Evolutionary conservation across 1,140 invertebrate species (phyloP).

Genomic region (Reticulitermes speratus): DNA sequence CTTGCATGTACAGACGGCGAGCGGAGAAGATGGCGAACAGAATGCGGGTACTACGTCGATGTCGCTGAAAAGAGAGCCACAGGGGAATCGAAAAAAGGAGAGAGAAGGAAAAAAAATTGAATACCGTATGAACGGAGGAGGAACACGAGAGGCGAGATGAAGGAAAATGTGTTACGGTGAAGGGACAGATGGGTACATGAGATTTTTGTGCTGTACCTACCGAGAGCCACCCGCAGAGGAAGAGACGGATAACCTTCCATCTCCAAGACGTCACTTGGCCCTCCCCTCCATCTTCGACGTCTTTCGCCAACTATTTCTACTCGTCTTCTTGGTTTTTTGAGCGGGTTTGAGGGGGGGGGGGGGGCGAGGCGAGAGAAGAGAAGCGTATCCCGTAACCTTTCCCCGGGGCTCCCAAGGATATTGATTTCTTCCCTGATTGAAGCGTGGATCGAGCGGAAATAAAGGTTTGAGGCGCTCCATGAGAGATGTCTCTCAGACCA

Average conservation of each 20-base stretch:
- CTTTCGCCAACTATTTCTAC: neutral
- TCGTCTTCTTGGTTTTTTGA: neutral
- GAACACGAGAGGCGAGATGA: neutral
- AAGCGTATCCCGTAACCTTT: neutral
- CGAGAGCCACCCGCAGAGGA: neutral
- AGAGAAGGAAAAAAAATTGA: neutral
- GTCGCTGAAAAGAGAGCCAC: neutral
- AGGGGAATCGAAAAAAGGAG: neutral
- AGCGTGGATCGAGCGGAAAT: constrained; percentile 4
- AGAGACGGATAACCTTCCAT: constrained; percentile 13
- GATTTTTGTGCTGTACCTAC: neutral
- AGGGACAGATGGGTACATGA: neutral
- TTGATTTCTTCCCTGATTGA: constrained; percentile 12
- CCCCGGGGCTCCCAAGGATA: neutral
- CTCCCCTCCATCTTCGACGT: neutral
- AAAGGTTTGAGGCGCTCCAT: neutral
- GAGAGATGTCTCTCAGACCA: neutral
- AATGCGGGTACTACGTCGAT: neutral
- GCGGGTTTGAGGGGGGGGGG: neutral
- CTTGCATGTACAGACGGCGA: neutral
- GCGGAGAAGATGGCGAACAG: no score
- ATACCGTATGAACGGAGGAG: neutral
- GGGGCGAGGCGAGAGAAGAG: neutral
- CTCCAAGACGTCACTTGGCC: neutral
- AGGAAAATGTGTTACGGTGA: neutral